These are phyloP conservation scores for Clostera curtula DNA, from an alignment of 2,888 invertebrate species.

Conservation along the genomic window DNA sequence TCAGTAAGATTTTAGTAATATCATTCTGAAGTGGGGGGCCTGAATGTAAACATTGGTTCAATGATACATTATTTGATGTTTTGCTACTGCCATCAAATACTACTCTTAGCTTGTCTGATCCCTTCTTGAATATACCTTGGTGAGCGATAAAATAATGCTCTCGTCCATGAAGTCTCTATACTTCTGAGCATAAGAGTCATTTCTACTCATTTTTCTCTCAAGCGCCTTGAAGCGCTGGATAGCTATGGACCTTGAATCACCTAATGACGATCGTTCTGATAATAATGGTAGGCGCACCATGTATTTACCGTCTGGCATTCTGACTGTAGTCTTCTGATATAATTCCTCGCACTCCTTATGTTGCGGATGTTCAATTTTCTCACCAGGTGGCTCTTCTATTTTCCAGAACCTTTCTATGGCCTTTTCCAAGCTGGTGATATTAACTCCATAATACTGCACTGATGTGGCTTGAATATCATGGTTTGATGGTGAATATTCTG, in stretches of 20 bases:
- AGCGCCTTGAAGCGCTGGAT: background rate
- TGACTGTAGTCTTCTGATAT: background rate
- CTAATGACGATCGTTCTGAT: background rate
- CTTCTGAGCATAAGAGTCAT: background rate
- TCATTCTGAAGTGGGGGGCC: background rate
- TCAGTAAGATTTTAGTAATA: background rate
- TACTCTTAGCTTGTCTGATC: no score
- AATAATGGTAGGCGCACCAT: background rate
- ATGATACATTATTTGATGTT: no score
- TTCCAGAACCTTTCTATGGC: no score
- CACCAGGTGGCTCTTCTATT: no score
- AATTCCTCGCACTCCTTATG: background rate
- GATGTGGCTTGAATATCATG: no score
- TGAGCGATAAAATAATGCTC: no score
- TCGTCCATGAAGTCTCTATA: background rate
- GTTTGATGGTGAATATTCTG: no score
- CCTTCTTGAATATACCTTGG: no score
- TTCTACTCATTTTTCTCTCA: background rate
- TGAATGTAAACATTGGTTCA: background rate
- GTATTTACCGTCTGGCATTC: background rate
- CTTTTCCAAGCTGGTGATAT: no score
- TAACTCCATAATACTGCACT: no score
- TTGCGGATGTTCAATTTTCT: no score
- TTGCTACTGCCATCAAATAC: no score
- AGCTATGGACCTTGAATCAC: background rate